Conservation (phyloP, 1,140 invertebrate genomes). For the Dufourea novaeangliae region DNA sequence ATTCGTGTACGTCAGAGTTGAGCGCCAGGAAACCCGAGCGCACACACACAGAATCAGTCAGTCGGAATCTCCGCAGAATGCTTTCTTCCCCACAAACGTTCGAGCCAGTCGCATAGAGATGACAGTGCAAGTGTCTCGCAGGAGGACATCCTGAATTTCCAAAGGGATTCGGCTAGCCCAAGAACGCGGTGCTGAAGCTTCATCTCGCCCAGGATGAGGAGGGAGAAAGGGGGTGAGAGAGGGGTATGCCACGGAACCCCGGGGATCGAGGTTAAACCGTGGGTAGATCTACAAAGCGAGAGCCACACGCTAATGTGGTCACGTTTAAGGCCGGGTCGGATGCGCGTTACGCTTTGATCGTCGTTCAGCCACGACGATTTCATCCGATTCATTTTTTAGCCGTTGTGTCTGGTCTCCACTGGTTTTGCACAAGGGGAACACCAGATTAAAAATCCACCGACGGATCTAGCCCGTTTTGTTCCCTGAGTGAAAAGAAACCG, state of each 20-base stretch:
- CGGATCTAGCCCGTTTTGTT: no score
- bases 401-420: not conserved
- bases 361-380: slow-evolving; percentile 16
- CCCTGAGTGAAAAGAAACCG: no score
- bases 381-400: slow-evolving; percentile 27
- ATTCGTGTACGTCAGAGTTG: not conserved
- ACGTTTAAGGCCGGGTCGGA: slow-evolving; percentile 16
- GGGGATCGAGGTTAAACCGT: slow-evolving; percentile 45
- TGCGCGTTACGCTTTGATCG: slow-evolving; percentile 40
- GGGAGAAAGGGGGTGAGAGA: no score
- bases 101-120: slow-evolving; percentile 51
- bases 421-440: no score
- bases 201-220: slow-evolving; percentile 47
- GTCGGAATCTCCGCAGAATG: slow-evolving; percentile 30
- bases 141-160: slow-evolving; percentile 68
- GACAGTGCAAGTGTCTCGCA: slow-evolving; percentile 56
- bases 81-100: slow-evolving; percentile 58
- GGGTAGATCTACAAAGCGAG: slow-evolving; percentile 38
- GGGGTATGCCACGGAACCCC: slow-evolving; percentile 33
- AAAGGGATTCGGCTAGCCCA: slow-evolving; percentile 63
- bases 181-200: slow-evolving; percentile 56
- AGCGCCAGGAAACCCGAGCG: slow-evolving; percentile 4
- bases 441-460: no score
- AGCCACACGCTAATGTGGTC: slow-evolving; percentile 55
- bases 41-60: no score